These are phyloP conservation scores for Jacana jacana DNA, from an alignment of 2,113 vertebrate species.

Conservation along the genomic window DNA sequence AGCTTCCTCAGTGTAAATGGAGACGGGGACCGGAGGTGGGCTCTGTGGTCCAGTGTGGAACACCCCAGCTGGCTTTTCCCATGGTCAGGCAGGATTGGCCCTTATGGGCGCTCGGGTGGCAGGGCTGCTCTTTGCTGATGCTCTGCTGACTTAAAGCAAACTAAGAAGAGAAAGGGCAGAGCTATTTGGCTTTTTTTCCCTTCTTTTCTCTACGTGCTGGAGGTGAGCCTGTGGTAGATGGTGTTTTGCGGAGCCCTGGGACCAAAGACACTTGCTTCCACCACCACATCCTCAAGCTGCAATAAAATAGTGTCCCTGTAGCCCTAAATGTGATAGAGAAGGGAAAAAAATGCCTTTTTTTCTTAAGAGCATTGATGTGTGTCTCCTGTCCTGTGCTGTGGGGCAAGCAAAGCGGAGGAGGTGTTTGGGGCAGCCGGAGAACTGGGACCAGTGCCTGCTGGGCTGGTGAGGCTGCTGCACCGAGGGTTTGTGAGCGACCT, in stretches of 20 bases:
- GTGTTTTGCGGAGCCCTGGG: not conserved
- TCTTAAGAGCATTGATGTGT: accelerated
- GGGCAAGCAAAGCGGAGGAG: not conserved
- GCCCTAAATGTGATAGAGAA: accelerated
- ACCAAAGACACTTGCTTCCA: not conserved
- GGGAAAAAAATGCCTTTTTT: accelerated
- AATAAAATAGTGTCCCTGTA: not conserved
- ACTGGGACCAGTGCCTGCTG: not conserved
- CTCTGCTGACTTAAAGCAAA: not conserved
- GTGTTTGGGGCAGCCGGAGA: accelerated
- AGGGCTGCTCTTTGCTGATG: not conserved
- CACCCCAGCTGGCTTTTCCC: accelerated
- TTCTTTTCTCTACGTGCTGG: accelerated
- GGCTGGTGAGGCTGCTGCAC: accelerated
- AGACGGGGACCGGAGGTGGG: not conserved
- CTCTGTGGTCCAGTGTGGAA: accelerated
- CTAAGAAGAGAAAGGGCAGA: not conserved
- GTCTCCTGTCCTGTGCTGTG: not conserved
- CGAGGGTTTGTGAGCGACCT: not conserved
- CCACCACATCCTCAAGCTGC: accelerated
- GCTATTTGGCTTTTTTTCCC: not conserved
- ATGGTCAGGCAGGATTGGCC: accelerated
- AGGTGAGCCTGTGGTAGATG: accelerated
- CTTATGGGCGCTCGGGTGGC: accelerated
- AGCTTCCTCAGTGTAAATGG: not conserved